Evolutionary conservation across 2,797 vertebrate genomes (phyloP).

Genomic region (Sparidentex hasta): DNA sequence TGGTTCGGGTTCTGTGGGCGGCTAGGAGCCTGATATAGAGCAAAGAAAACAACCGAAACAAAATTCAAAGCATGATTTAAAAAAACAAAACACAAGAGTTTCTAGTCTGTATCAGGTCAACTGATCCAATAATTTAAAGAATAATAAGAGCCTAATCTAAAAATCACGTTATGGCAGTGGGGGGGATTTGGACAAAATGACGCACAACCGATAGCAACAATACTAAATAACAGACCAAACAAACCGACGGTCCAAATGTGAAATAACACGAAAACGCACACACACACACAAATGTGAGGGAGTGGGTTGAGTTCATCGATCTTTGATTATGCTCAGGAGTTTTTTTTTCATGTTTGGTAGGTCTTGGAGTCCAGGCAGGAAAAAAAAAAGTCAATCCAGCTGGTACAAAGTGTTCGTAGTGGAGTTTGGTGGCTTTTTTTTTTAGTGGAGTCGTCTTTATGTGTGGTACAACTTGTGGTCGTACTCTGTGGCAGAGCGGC

Average conservation of each 20-base stretch:
- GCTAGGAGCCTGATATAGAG: constrained; percentile 50
- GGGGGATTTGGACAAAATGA: constrained; percentile 34
- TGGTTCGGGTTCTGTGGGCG: constrained; percentile 35
- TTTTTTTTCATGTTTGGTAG: constrained; percentile 39
- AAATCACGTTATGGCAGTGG: constrained; percentile 38
- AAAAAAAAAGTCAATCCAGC: background rate
- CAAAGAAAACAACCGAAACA: constrained; percentile 32
- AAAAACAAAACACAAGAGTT: background rate
- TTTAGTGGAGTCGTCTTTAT: constrained; percentile 54
- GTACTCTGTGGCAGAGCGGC: constrained; percentile 84
- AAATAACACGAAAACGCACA: constrained; percentile 23
- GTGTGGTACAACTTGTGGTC: constrained; percentile 85
- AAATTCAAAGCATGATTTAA: constrained; percentile 31
- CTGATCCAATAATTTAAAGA: constrained; percentile 83
- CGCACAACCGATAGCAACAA: constrained; percentile 14
- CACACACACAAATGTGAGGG: constrained; percentile 8
- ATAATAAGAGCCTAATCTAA: constrained; percentile 54
- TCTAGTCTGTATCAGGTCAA: constrained; percentile 85
- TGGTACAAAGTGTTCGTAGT: constrained; percentile 18
- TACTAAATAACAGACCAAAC: constrained; percentile 6
- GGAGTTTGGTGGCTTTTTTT: constrained; percentile 44
- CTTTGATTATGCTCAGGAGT: constrained; percentile 50
- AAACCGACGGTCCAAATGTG: background rate
- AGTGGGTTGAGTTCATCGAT: constrained; percentile 48
- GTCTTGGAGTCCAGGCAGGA: constrained; percentile 25